phyloP scores from a whole-genome alignment of 2,888 invertebrate genomes.

The Colostygia pectinataria region DNA sequence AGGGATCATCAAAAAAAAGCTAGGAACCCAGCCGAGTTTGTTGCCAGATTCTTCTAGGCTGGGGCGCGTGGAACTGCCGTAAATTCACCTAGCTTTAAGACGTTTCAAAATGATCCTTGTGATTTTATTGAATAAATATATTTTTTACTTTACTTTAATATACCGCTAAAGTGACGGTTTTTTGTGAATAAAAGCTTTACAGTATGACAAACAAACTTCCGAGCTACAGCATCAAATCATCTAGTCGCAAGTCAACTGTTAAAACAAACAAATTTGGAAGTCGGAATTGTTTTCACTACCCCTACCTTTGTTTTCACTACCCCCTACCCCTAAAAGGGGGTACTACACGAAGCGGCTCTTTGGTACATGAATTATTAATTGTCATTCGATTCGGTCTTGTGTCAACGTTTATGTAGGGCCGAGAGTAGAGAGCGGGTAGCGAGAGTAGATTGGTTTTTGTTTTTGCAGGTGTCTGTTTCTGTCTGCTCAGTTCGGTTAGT shows the following conservation, averaged over 20 bases:
- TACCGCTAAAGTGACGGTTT: too few species aligned
- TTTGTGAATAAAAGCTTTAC: too few species aligned
- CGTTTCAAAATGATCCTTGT: too few species aligned
- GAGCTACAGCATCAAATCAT: background rate
- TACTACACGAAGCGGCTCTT: constrained; percentile 14
- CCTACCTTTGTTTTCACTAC: constrained; percentile 20
- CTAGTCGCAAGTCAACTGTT: constrained; percentile 3
- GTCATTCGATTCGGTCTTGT: constrained; percentile 23
- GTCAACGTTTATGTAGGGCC: constrained; percentile 23
- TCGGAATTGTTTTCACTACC: constrained; percentile 28
- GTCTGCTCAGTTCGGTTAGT: too few species aligned
- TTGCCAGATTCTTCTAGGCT: too few species aligned
- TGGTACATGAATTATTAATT: constrained; percentile 30
- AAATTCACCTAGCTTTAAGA: too few species aligned
- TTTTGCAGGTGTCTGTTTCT: background rate
- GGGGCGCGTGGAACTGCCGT: too few species aligned
- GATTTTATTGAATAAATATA: too few species aligned
- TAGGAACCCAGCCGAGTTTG: too few species aligned
- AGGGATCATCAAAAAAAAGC: too few species aligned
- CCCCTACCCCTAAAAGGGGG: constrained; percentile 1
- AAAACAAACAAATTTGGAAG: constrained; percentile 31
- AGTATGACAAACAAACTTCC: too few species aligned
- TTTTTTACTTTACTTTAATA: too few species aligned
- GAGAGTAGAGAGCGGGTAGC: background rate
- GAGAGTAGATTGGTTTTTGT: background rate